phyloP scores from a whole-genome alignment of 2,888 invertebrate species.

The Dicycla oo region DNA sequence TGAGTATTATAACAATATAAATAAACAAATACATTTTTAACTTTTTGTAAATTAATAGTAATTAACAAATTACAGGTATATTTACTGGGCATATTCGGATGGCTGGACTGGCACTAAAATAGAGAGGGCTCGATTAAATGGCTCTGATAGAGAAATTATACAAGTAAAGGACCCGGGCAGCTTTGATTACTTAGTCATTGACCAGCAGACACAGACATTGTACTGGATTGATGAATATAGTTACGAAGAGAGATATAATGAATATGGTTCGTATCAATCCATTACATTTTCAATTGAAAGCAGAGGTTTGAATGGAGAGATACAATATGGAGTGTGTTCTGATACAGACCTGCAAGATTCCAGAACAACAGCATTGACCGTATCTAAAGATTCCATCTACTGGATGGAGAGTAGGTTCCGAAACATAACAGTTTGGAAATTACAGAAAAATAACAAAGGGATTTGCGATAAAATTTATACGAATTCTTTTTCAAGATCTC shows the following conservation, averaged over 20 bases:
- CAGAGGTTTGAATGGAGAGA: neutral
- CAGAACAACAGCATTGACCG: neutral
- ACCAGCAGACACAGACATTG: slow-evolving; percentile 5
- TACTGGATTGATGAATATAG: neutral
- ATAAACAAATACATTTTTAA: neutral
- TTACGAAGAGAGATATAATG: too few relatives aligned
- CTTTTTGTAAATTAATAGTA: neutral
- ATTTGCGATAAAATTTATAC: neutral
- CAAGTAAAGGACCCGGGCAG: neutral
- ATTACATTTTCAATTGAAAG: neutral
- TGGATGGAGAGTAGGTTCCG: neutral
- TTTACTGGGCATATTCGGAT: neutral
- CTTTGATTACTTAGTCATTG: neutral
- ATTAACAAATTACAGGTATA: slow-evolving; percentile 4
- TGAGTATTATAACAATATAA: neutral
- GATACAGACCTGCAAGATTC: too few relatives aligned
- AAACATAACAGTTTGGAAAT: neutral
- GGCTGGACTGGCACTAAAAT: neutral
- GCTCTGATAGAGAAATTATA: neutral
- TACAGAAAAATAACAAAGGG: neutral
- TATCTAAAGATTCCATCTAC: neutral
- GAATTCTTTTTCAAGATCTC: neutral
- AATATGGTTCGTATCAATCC: too few relatives aligned
- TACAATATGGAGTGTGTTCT: too few relatives aligned
- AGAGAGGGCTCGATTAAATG: neutral